Evolutionary conservation across 2,113 vertebrate genomes (phyloP), one percentile per base, ranked within the genome.

Genomic region (Formicarius rufipectus): DNA sequence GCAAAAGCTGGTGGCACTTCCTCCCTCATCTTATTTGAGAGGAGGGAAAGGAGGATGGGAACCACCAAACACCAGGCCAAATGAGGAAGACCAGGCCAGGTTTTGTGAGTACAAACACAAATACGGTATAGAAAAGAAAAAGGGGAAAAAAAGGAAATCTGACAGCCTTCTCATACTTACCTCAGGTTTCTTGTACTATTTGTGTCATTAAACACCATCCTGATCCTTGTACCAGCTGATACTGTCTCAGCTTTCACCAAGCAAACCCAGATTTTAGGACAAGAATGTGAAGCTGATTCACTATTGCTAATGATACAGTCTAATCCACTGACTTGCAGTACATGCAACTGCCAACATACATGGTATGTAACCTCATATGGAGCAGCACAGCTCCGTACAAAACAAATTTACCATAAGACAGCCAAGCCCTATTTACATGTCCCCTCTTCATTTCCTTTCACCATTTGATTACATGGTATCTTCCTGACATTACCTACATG

Each of bases 141-240:
- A 14, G 22, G 1, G 0, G 7, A 7, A 0, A 14, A 67, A 42
- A 33, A 40, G 49, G 13, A 8, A 3, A n/a, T 4, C 17, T 37
- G 9, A 42, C 42, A 67, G 23, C 40, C 35, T 82, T 69, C 33
- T 73, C 60, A 8, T 20, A n/a, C 7, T 14, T 37, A 35, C 27
- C 8, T 66, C 3, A 0, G 16, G 27, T 31, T 78, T 62, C 24
- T 42, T 55, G 1, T 24, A 66, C 12, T 62, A 50, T 35, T 21
- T 74, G 30, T 47, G 20, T 8, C 59, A 37, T 20, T 62, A 71
- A 47, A 69, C 69, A 9, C 6, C 5, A 68, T 22, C 40, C 42
- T 37, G 23, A 78, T 19, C 20, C 27, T 49, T 40, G 12, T 14
- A 62, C 4, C 21, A 27, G 2, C 15, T 47, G 35, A 69, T 6